Conservation (phyloP, 2,888 invertebrate species). For the Parnassius orleans region DNA sequence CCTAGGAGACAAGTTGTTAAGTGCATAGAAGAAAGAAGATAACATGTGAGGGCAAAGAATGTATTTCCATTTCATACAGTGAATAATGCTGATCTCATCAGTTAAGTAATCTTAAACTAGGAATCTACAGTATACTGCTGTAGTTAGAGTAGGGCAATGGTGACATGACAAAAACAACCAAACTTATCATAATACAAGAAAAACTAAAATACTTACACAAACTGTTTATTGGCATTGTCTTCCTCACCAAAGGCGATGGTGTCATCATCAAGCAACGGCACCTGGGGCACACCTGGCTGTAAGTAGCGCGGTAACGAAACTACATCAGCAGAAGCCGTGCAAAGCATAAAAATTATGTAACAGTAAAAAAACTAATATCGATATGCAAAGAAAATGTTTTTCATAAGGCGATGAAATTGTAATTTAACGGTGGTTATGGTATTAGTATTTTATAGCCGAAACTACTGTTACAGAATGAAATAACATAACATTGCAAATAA, state of each 20-base stretch:
- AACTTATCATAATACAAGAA: not conserved
- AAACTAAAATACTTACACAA: conserved; percentile 59
- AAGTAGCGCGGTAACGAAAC: conserved; percentile 59
- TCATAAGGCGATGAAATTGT: no score
- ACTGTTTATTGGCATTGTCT: conserved; percentile 80
- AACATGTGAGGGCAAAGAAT: no score
- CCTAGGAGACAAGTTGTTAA: no score
- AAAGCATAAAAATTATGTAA: conserved; percentile 45
- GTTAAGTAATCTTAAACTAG: no score
- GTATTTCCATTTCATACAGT: no score
- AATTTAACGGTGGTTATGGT: not conserved
- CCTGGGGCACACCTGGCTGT: conserved; percentile 84
- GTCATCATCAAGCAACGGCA: conserved; percentile 92
- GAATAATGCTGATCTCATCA: no score
- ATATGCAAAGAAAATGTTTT: no score
- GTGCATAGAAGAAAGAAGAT: no score
- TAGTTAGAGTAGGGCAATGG: no score
- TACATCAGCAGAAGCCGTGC: conserved; percentile 76
- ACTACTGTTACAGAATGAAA: not conserved
- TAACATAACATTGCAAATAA: conserved; percentile 37
- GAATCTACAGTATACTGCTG: no score
- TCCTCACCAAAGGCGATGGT: conserved; percentile 93
- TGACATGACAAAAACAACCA: no score
- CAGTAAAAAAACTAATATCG: no score
- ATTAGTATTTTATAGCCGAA: conserved; percentile 3